A percentile compares a stretch with the other conserved stretches of the same genome.
phyloP scores from a whole-genome alignment of 64 coral and sea anemone genomes.

The Hydrozoanthus tunicans region DNA sequence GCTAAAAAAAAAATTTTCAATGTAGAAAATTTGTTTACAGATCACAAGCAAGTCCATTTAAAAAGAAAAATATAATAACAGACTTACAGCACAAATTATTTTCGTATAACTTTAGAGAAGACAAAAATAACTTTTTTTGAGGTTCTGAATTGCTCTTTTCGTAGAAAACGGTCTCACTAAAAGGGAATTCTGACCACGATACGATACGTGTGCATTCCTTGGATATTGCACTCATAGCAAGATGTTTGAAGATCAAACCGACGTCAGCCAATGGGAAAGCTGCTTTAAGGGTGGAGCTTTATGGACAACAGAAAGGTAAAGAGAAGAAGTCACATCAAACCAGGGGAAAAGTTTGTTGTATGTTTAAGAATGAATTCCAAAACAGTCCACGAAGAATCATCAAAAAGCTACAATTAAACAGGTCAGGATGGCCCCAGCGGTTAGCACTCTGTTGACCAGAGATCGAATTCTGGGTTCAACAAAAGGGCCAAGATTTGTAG shows the following conservation, averaged over 20 bases:
- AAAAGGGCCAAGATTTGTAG: too few species aligned
- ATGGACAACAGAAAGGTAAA: constrained; percentile 20
- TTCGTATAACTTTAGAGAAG: background rate
- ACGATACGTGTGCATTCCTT: background rate
- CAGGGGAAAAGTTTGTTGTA: background rate
- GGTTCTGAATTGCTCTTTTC: background rate
- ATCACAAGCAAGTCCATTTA: background rate
- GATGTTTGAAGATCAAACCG: constrained; percentile 17
- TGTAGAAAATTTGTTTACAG: too few species aligned
- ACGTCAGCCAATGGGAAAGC: background rate
- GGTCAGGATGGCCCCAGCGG: too few species aligned
- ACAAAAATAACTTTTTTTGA: background rate
- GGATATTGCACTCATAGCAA: background rate
- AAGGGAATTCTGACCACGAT: background rate
- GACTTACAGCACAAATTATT: background rate
- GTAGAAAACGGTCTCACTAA: background rate
- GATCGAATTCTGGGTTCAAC: too few species aligned
- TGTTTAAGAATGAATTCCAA: background rate
- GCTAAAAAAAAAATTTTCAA: too few species aligned
- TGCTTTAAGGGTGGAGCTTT: constrained; percentile 9
- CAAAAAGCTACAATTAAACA: too few species aligned
- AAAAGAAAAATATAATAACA: background rate
- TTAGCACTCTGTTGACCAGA: too few species aligned
- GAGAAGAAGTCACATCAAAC: background rate
- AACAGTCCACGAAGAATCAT: too few species aligned